A percentile compares a stretch with the other conserved stretches of the same genome.
These are phyloP conservation scores for Macrostomum lignano DNA, from an alignment of 1,140 invertebrate genomes.

Conservation along the genomic window DNA sequence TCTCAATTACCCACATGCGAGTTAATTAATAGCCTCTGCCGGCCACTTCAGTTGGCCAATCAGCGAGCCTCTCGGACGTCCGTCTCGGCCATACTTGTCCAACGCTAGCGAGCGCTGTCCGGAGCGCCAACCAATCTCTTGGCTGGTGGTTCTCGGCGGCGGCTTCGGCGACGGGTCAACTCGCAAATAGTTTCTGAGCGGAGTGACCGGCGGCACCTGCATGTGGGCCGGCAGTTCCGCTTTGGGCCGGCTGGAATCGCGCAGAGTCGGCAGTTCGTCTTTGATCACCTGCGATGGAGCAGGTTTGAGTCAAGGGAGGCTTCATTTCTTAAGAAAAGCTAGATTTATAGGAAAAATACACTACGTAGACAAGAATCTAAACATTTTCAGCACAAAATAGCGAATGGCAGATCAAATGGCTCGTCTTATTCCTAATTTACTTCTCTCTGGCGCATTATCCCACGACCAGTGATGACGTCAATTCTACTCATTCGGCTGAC, in stretches of 20 bases:
- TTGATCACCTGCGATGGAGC: constrained; percentile 6
- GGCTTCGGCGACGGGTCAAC: constrained; percentile 17
- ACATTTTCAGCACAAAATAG: no score
- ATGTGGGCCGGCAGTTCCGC: constrained; percentile 4
- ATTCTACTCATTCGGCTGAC: no score
- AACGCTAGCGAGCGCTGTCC: constrained; percentile 11
- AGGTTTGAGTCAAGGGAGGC: no score
- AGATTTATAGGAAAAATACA: no score
- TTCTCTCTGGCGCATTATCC: no score
- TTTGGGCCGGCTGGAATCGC: background rate
- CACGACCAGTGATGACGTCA: no score
- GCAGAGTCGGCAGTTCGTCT: constrained; percentile 3
- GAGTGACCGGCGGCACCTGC: constrained; percentile 14
- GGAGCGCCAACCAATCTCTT: constrained; percentile 19
- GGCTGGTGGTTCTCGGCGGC: constrained; percentile 17
- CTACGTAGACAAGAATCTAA: no score
- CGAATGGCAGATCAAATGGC: no score
- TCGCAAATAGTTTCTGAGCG: constrained; percentile 17
- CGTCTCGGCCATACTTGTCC: constrained; percentile 19
- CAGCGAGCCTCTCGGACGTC: constrained; percentile 16
- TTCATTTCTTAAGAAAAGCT: no score
- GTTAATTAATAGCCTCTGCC: constrained; percentile 14
- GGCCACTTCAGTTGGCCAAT: constrained; percentile 24
- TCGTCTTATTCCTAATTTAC: no score
- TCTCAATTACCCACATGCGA: background rate